These are phyloP conservation scores for Perognathus longimembris DNA, from an alignment of 2,113 vertebrate species.

Conservation along the genomic window DNA sequence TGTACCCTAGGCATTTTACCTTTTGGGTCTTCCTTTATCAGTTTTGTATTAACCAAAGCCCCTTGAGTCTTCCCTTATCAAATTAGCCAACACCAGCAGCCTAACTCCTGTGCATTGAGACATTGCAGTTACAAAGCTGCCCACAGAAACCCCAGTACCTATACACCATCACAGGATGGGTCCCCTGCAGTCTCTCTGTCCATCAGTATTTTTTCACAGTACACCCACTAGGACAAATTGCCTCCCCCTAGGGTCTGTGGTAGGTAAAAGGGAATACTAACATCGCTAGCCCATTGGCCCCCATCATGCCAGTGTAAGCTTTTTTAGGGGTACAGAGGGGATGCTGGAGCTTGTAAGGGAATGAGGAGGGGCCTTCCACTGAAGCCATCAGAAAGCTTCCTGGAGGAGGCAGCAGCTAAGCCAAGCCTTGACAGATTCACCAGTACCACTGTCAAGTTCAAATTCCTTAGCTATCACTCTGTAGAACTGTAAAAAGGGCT, in stretches of 20 bases:
- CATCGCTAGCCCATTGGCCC: background rate
- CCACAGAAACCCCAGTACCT: background rate
- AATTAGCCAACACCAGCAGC: background rate
- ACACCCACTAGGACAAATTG: background rate
- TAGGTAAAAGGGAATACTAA: background rate
- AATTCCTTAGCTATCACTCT: background rate
- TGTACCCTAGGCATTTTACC: background rate
- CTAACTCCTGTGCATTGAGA: background rate
- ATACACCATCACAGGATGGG: background rate
- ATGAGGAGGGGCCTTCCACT: background rate
- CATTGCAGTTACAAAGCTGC: background rate
- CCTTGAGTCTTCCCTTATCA: background rate
- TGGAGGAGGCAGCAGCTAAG: background rate
- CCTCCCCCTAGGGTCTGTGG: background rate
- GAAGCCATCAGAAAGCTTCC: background rate
- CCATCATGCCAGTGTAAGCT: background rate
- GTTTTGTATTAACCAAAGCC: background rate
- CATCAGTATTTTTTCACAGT: background rate
- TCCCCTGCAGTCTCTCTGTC: background rate
- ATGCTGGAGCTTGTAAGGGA: background rate
- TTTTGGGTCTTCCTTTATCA: background rate
- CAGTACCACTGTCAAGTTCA: background rate
- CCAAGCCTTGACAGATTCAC: background rate
- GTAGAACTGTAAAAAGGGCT: background rate
- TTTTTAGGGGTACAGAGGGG: background rate